phyloP scores from a whole-genome alignment of 2,113 vertebrate genomes.

The Labeo catla region DNA sequence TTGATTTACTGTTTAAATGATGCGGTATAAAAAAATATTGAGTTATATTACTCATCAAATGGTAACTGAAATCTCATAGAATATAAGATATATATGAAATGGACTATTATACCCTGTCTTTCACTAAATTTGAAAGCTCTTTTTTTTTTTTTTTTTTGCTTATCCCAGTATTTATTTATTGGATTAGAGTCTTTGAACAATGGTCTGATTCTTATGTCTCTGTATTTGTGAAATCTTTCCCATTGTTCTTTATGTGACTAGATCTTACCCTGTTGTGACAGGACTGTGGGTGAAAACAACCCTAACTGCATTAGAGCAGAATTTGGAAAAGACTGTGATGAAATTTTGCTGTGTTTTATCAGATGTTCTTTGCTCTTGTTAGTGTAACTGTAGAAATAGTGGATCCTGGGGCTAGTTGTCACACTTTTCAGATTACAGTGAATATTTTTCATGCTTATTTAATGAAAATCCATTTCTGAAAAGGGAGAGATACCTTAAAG shows the following conservation, averaged over 20 bases:
- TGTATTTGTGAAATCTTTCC: background rate
- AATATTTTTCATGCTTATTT: background rate
- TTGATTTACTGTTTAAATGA: background rate
- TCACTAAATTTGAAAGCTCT: background rate
- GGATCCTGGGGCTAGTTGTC: background rate
- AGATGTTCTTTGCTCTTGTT: background rate
- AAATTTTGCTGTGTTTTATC: background rate
- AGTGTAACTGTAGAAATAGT: background rate
- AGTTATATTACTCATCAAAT: background rate
- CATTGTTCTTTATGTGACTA: background rate
- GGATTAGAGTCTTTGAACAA: background rate
- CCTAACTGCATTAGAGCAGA: background rate
- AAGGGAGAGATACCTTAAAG: background rate
- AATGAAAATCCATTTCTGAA: background rate
- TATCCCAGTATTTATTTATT: background rate
- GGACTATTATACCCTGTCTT: background rate
- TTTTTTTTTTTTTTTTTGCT: background rate
- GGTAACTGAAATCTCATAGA: background rate
- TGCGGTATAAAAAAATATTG: background rate
- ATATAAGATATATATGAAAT: background rate
- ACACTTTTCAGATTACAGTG: background rate
- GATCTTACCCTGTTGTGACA: background rate
- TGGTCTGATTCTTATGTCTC: background rate
- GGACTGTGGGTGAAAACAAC: background rate
- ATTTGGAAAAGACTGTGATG: background rate